A percentile compares a stretch with the other conserved stretches of the same genome.
Evolutionary conservation across 1,140 invertebrate genomes (phyloP).

Genomic region (Drosophila ficusphila): DNA sequence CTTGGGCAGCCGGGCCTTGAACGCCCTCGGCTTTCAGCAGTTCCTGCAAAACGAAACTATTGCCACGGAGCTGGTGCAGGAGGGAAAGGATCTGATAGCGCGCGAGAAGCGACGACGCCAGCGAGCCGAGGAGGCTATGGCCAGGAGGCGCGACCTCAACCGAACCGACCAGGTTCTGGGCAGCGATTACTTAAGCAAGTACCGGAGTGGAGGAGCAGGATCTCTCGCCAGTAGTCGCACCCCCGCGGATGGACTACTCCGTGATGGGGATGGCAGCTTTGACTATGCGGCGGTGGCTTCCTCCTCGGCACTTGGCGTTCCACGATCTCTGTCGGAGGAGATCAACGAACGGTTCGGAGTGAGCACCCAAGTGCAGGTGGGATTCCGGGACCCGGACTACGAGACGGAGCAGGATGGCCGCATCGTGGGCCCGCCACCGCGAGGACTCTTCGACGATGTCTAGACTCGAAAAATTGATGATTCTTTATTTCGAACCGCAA

Average conservation of each 20-base stretch:
- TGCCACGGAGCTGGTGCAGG: conserved; percentile 95
- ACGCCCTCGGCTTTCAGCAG: conserved; percentile 97
- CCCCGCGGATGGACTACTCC: conserved; percentile 77
- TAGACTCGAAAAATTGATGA: conserved; percentile 71
- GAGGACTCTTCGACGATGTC: conserved; percentile 94
- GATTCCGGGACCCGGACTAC: conserved; percentile 82
- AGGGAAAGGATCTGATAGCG: conserved; percentile 95
- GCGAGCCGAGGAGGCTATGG: conserved; percentile 91
- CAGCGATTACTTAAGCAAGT: conserved; percentile 83
- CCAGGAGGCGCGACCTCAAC: conserved; percentile 89
- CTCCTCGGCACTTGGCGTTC: conserved; percentile 66
- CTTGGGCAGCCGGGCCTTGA: conserved; percentile 94
- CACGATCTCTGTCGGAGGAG: conserved; percentile 85
- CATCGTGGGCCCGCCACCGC: conserved; percentile 88
- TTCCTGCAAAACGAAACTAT: conserved; percentile 97
- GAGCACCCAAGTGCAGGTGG: conserved; percentile 85
- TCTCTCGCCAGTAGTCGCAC: conserved; percentile 43
- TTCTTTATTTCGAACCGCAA: conserved; percentile 25
- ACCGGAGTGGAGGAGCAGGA: conserved; percentile 84
- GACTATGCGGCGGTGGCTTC: conserved; percentile 67
- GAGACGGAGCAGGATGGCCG: conserved; percentile 81
- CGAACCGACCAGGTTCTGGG: conserved; percentile 85
- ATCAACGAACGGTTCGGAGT: conserved; percentile 87
- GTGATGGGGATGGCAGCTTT: conserved; percentile 77
- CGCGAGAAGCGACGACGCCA: conserved; percentile 93